These are phyloP conservation scores for Leuciscus waleckii DNA, from an alignment of 2,797 vertebrate species.

Conservation along the genomic window DNA sequence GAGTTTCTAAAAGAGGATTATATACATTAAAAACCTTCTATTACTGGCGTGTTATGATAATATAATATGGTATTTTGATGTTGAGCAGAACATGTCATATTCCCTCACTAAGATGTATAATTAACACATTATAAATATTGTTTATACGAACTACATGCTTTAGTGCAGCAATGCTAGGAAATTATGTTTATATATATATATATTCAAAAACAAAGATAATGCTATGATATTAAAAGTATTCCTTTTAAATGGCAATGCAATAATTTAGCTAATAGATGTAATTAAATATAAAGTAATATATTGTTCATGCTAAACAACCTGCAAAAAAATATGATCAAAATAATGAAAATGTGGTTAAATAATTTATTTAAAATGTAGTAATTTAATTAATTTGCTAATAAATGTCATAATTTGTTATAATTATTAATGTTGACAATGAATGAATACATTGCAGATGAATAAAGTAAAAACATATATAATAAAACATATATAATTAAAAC, in stretches of 20 bases:
- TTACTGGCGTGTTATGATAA: not conserved
- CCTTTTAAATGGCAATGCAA: not conserved
- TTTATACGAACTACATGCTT: not conserved
- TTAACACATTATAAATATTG: not conserved
- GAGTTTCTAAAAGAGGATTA: constrained; percentile 16
- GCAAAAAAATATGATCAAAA: not conserved
- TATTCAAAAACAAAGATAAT: not conserved
- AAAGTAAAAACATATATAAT: not conserved
- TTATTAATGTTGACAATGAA: not conserved
- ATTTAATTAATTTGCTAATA: not conserved
- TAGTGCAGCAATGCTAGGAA: not conserved
- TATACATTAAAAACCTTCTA: not conserved
- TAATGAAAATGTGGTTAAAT: not conserved
- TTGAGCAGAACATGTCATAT: no score
- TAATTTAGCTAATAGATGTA: no score
- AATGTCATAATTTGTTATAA: not conserved
- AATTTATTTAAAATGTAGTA: not conserved
- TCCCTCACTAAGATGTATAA: no score
- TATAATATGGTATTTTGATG: not conserved
- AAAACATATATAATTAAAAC: not conserved
- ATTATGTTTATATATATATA: not conserved
- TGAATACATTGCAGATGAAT: not conserved
- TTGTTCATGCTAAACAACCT: not conserved
- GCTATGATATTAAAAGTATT: not conserved
- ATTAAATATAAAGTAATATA: no score